These are phyloP conservation scores for Ophion slaviceki DNA, from an alignment of 2,888 invertebrate species.

Conservation along the genomic window DNA sequence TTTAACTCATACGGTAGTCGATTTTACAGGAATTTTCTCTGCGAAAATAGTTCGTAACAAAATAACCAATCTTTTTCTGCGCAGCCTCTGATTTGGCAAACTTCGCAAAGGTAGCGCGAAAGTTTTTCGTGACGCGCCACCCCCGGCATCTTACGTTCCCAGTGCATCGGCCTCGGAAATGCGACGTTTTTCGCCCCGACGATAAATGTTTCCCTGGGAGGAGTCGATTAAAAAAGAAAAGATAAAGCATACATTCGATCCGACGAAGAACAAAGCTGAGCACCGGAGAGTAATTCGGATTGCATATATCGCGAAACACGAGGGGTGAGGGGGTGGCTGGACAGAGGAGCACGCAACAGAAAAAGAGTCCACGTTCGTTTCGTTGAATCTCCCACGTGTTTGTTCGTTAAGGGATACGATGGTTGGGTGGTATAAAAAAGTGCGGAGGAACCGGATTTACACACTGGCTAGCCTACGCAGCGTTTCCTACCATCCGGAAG, in stretches of 20 bases:
- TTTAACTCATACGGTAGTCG: too few relatives aligned
- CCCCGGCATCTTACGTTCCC: too few relatives aligned
- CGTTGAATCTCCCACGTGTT: slow-evolving; percentile 52
- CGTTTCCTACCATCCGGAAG: slow-evolving; percentile 55
- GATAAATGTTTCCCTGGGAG: slow-evolving; percentile 2
- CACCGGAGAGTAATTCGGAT: slow-evolving; percentile 55
- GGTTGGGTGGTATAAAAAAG: slow-evolving; percentile 43
- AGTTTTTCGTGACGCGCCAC: background rate
- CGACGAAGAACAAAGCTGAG: slow-evolving; percentile 54
- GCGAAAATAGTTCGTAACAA: background rate
- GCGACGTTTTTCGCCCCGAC: background rate
- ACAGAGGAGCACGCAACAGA: slow-evolving; percentile 29
- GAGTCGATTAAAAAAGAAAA: background rate
- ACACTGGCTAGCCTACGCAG: slow-evolving; percentile 33
- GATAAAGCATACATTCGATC: background rate
- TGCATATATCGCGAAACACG: slow-evolving; percentile 50
- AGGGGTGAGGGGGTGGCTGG: background rate
- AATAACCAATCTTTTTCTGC: background rate
- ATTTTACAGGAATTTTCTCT: too few relatives aligned
- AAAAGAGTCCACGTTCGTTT: slow-evolving; percentile 46
- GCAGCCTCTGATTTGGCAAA: background rate
- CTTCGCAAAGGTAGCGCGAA: background rate
- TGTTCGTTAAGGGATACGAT: slow-evolving; percentile 48
- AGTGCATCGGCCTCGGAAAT: background rate
- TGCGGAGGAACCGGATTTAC: slow-evolving; percentile 23